Conservation (phyloP, 2,888 invertebrate species). For the Oxystoma pomonae region DNA sequence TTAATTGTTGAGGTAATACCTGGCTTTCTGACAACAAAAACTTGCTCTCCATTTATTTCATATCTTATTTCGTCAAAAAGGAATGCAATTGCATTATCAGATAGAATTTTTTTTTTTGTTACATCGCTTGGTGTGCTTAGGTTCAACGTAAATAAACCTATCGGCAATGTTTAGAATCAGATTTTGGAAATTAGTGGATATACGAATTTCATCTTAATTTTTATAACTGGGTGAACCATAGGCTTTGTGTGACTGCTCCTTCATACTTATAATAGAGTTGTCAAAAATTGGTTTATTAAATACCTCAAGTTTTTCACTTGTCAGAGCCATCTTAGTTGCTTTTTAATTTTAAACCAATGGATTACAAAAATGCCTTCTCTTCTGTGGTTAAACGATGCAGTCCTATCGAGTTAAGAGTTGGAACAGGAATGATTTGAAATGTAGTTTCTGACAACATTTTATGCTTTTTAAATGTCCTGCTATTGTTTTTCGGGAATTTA, state of each 20-base stretch:
- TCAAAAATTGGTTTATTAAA: constrained; percentile 4
- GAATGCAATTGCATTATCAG: constrained; percentile 6
- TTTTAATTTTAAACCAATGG: constrained; percentile 4
- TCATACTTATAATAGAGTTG: constrained; percentile 1
- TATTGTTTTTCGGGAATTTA: background rate
- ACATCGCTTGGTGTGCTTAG: constrained; percentile 9
- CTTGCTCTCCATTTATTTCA: constrained; percentile 12
- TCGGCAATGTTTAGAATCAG: constrained; percentile 14
- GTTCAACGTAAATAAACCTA: constrained; percentile 12
- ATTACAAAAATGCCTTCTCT: constrained; percentile 1
- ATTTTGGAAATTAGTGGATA: constrained; percentile 15
- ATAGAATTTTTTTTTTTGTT: constrained; percentile 4
- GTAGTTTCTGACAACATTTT: background rate
- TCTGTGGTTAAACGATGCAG: background rate
- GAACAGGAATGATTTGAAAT: background rate
- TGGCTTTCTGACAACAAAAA: constrained; percentile 5
- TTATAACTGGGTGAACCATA: constrained; percentile 2
- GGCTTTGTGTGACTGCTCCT: constrained; percentile 4
- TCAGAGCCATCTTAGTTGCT: background rate
- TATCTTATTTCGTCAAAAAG: constrained; percentile 12
- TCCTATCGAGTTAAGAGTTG: background rate
- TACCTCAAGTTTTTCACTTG: constrained; percentile 11
- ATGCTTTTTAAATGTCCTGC: background rate
- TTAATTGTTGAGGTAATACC: constrained; percentile 8
- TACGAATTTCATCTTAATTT: constrained; percentile 7